Evolutionary conservation across 2,797 vertebrate species (phyloP).

Genomic region (Megalops cyprinoides): DNA sequence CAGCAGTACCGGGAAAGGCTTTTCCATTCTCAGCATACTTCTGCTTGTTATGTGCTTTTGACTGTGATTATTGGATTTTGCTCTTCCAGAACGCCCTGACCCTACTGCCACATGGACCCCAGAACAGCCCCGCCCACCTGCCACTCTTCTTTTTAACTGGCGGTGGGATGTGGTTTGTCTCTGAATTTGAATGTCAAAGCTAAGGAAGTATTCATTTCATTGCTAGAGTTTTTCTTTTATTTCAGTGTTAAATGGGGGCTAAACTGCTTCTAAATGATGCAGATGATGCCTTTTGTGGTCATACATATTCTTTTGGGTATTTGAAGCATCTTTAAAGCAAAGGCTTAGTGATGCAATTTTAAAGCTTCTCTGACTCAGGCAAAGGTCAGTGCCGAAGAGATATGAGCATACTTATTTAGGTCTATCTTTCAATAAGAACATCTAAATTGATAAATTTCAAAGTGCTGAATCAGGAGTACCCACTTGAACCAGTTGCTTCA

Average conservation of each 20-base stretch:
- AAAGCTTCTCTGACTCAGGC: too few relatives aligned
- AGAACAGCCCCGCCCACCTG: background rate
- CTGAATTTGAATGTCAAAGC: background rate
- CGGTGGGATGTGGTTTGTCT: background rate
- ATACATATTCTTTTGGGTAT: too few relatives aligned
- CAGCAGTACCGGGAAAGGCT: background rate
- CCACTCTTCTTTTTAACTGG: background rate
- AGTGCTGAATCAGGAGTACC: background rate
- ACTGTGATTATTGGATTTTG: background rate
- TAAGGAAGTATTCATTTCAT: background rate
- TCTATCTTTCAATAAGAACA: too few relatives aligned
- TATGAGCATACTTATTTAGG: background rate
- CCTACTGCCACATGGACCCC: background rate
- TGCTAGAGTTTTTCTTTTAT: background rate
- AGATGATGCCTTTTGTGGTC: too few relatives aligned
- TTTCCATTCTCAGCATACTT: background rate
- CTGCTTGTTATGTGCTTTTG: background rate
- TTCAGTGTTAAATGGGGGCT: background rate
- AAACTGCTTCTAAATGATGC: too few relatives aligned
- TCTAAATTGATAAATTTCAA: too few relatives aligned
- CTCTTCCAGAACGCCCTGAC: conserved; percentile 3
- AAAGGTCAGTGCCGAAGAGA: background rate
- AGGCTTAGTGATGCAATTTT: too few relatives aligned
- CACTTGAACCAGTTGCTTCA: background rate
- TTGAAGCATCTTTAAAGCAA: too few relatives aligned